Conservation (phyloP, 2,113 vertebrate species). For the Hippocampus barbouri region DNA sequence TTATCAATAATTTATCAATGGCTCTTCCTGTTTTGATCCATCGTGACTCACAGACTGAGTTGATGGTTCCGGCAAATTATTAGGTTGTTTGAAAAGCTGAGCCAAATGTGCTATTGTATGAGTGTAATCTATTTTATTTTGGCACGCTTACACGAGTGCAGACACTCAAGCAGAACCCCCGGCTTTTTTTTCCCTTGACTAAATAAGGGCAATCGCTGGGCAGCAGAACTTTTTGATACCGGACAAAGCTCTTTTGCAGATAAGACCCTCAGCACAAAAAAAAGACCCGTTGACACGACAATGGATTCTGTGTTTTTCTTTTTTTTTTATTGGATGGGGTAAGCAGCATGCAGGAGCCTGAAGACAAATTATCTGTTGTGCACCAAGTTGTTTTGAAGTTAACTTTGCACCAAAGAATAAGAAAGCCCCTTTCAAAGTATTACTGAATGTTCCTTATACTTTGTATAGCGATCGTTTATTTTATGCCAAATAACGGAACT, state of each 20-base stretch:
- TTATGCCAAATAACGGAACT: neutral
- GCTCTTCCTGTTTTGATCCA: too few relatives aligned
- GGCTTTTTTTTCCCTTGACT: neutral
- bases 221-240: slow-evolving; percentile 19
- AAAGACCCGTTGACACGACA: neutral
- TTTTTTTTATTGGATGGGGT: slow-evolving; percentile 9
- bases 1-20: too few relatives aligned
- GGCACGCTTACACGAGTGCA: slow-evolving; percentile 19
- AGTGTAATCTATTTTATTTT: slow-evolving; percentile 4
- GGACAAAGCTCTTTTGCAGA: slow-evolving; percentile 30
- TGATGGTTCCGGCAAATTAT: neutral
- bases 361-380: slow-evolving; percentile 30
- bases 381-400: slow-evolving; percentile 13
- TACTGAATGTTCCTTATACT: neutral
- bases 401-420: slow-evolving; percentile 15
- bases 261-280: slow-evolving; percentile 23
- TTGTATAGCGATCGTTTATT: neutral
- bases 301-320: slow-evolving; percentile 15
- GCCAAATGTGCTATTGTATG: slow-evolving; percentile 13
- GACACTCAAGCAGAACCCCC: slow-evolving; percentile 31
- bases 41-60: neutral
- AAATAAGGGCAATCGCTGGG: slow-evolving; percentile 29
- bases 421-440: slow-evolving; percentile 22
- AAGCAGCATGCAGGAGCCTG: slow-evolving; percentile 13
- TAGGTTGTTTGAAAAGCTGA: slow-evolving; percentile 3